phyloP scores from a whole-genome alignment of 2,888 invertebrate genomes.

The Odontocolon sp. region DNA sequence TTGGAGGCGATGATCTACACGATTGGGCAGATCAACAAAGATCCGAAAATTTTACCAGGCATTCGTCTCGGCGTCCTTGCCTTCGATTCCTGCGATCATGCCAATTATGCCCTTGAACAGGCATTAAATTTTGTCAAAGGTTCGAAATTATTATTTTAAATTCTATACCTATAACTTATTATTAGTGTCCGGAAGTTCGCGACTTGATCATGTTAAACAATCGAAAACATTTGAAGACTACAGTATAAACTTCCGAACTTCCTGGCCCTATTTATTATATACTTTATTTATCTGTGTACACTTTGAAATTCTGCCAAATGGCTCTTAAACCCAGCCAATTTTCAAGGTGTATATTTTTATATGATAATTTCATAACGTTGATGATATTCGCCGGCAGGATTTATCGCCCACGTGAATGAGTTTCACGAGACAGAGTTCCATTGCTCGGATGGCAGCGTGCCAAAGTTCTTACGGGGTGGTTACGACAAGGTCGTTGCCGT shows the following conservation, averaged over 20 bases:
- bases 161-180: neutral
- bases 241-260: no score
- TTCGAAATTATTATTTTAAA: slow-evolving; percentile 56
- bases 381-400: slow-evolving; percentile 73
- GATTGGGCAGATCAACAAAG: slow-evolving; percentile 81
- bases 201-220: no score
- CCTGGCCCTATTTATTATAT: no score
- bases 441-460: slow-evolving; percentile 80
- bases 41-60: slow-evolving; percentile 80
- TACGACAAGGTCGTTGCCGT: slow-evolving; percentile 82
- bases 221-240: no score
- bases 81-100: slow-evolving; percentile 82
- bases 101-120: slow-evolving; percentile 82
- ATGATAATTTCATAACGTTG: slow-evolving; percentile 4
- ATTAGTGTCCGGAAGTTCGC: no score
- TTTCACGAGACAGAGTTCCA: slow-evolving; percentile 79
- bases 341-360: no score
- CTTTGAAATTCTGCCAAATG: no score
- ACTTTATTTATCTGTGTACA: no score
- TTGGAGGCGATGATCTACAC: slow-evolving; percentile 83
- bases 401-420: slow-evolving; percentile 81
- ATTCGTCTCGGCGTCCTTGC: slow-evolving; percentile 81
- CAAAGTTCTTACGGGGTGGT: slow-evolving; percentile 79
- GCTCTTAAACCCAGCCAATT: no score
- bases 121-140: slow-evolving; percentile 82